These are phyloP conservation scores for Hypomecis punctinalis DNA, from an alignment of 2,888 invertebrate species.

Conservation along the genomic window DNA sequence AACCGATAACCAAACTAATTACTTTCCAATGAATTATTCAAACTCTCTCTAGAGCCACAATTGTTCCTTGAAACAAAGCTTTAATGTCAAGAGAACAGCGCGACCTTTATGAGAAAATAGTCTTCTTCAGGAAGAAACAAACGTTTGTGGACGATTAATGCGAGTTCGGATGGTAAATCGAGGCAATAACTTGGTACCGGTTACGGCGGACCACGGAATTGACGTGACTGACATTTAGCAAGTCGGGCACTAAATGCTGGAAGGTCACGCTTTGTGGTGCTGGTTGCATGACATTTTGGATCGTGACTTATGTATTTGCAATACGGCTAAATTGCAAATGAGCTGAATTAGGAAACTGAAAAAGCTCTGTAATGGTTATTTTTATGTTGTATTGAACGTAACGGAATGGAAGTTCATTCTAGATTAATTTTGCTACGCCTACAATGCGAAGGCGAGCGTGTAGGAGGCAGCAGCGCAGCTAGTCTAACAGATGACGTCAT, in stretches of 20 bases:
- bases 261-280: constrained; percentile 56
- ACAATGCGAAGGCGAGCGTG: constrained; percentile 3
- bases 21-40: constrained; percentile 66
- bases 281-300: constrained; percentile 26
- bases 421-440: background rate
- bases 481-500: background rate
- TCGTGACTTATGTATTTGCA: constrained; percentile 20
- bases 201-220: constrained; percentile 65
- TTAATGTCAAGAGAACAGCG: constrained; percentile 33
- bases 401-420: background rate
- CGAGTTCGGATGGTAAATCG: constrained; percentile 54
- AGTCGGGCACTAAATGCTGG: constrained; percentile 53
- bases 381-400: constrained; percentile 5
- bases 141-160: constrained; percentile 56
- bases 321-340: constrained; percentile 33
- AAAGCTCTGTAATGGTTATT: background rate
- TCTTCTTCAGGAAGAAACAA: constrained; percentile 39
- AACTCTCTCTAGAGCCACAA: constrained; percentile 44
- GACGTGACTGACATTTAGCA: constrained; percentile 71
- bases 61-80: constrained; percentile 37
- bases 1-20: constrained; percentile 60
- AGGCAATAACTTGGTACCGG: constrained; percentile 66
- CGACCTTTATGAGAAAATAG: constrained; percentile 34
- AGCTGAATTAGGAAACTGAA: constrained; percentile 9
- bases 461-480: background rate